Evolutionary conservation across 2,888 invertebrate genomes (phyloP).

Genomic region (Leptopterna dolabrata): DNA sequence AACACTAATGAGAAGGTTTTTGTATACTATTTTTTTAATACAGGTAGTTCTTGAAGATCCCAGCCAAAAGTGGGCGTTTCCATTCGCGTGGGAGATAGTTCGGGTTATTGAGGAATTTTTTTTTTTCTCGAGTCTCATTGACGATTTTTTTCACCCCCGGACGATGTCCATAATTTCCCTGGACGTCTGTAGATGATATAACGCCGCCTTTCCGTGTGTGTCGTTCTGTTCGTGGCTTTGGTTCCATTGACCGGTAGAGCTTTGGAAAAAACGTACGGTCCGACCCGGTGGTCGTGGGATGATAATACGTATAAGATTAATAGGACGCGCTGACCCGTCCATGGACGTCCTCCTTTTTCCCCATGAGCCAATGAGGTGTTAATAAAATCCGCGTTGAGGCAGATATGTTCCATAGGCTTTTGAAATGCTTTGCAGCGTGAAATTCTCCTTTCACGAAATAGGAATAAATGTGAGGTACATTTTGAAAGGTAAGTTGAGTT

Average conservation of each 20-base stretch:
- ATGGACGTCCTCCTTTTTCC: neutral
- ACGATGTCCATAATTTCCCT: conserved; percentile 8
- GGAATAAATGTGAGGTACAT: neutral
- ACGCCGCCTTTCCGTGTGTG: neutral
- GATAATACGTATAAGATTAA: neutral
- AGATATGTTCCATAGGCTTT: neutral
- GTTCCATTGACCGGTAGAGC: conserved; percentile 24
- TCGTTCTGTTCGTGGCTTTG: neutral
- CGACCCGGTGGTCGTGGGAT: neutral
- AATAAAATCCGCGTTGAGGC: neutral
- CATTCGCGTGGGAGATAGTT: neutral
- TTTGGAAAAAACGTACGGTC: neutral
- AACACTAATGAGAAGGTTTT: conserved; percentile 45
- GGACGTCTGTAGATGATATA: neutral
- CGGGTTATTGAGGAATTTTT: neutral
- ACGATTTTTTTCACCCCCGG: neutral
- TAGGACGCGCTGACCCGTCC: neutral
- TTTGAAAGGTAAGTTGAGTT: no score
- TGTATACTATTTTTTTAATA: neutral
- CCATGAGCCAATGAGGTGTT: neutral
- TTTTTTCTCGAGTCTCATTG: neutral
- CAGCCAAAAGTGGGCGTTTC: conserved; percentile 8
- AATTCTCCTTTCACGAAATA: neutral
- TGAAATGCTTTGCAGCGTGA: neutral
- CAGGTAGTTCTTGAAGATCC: neutral